Evolutionary conservation across 1,140 invertebrate genomes (phyloP), one percentile per base, ranked within the genome.

Genomic region (Aricia agestis): DNA sequence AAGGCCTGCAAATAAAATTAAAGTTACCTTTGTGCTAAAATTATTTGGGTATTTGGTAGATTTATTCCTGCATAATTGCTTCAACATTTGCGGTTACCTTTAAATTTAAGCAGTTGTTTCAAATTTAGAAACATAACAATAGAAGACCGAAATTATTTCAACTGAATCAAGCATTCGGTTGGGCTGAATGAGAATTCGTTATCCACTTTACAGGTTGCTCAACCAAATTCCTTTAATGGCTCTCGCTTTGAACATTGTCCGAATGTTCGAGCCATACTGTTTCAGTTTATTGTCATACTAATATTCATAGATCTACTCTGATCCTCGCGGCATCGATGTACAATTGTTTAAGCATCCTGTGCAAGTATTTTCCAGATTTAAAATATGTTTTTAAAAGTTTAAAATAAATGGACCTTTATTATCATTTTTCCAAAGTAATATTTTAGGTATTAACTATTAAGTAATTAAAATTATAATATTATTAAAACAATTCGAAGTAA

Each of bases 51-150:
- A 19, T 63, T 19, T 63, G 59, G 59, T 63, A 63, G 17, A 63
- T 63, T 63, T 63, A 19, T 19, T 63, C 59, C 59, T 63, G 59
- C 59, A 63, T 63, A 89, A 87, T 89, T 89, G 82, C 87, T 85
- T 83, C 81, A 74, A 88, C 86, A 83, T 90, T 88, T 90, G 87
- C 84, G 85, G 86, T 84, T 88, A 85, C 86, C 86, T 87, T 87
- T 88, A 85, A 86, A 88, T 90, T 86, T 88, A 88, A 87, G 86
- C 82, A 86, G 82, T 84, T 83, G 82, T 82, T 85, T 81, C 81
- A 86, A 87, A 85, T 88, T 87, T 85, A 80, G 79, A 81, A 85
- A 88, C 83, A 85, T 84, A 87, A 88, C 86, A 90, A 90, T 90
- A 81, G 84, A 86, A 87, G 58, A 85, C 87, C 82, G 77, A 82